Evolutionary conservation across 2,888 invertebrate genomes (phyloP), one percentile per base, ranked within the genome.

Genomic region (Ochropleura leucogaster): DNA sequence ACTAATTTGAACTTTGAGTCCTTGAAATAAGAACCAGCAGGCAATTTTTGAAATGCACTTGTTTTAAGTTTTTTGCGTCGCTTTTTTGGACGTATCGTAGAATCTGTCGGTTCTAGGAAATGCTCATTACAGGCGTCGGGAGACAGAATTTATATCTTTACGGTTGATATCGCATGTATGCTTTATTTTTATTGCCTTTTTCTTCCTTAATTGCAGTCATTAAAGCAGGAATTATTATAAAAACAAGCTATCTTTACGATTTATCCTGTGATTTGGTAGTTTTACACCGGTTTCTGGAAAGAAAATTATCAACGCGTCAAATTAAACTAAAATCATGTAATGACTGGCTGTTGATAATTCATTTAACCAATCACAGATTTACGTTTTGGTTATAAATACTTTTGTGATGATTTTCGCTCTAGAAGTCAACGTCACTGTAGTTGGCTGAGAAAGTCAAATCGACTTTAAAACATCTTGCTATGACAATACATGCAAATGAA

Each of bases 71-170:
- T 86, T 89, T 91, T 88, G 82, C 83, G 82, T 77, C 74, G 79
- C 74, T 77, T 87, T 90, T 90, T 91, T 88, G 88, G 88, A 89
- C 89, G 88, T 88, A 89, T 82, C 86, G 85, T 88, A 87, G 88
- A 81, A 84, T 85, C 86, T 82, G 87, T 87, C 86, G 88, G 85
- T 93, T 94, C 94, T 93, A 93, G 93, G 93, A 94, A 94, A 85
- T 80, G 86, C 91, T 93, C 90, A 93, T 93, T 93, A 93, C 87
- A 51, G 66, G 68, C 65, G 80, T 87, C 88, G 59, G 60, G 70
- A 83, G 73, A 74, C 77, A 68, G 73, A 70, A 86, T 84, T 84
- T 79, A 86, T 84, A 73, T 64, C 57, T 72, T 74, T 68, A 86
- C 68, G 76, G 69, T 77, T 74, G 63, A 66, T 68, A 75, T 55